Evolutionary conservation across 2,113 vertebrate genomes (phyloP).

Genomic region (Platysternon megacephalum): DNA sequence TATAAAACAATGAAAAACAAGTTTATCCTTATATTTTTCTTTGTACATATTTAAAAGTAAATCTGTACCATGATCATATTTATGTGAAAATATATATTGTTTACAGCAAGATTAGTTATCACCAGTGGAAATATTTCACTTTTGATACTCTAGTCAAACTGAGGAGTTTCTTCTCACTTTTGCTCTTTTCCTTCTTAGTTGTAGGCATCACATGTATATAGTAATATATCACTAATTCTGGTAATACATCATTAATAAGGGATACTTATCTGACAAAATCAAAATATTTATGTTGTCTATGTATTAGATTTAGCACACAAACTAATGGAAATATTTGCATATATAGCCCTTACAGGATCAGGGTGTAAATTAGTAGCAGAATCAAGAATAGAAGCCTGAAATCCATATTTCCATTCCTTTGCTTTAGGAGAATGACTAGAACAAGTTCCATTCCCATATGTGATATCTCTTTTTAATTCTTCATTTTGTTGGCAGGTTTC

Average conservation of each 20-base stretch:
- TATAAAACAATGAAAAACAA: not conserved
- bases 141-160: not conserved
- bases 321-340: not conserved
- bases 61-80: not conserved
- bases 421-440: not conserved
- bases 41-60: not conserved
- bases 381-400: not conserved
- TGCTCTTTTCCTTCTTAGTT: not conserved
- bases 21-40: not conserved
- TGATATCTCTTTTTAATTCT: not conserved
- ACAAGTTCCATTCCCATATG: not conserved
- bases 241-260: not conserved
- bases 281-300: not conserved
- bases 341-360: not conserved
- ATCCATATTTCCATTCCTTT: not conserved
- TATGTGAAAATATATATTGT: not conserved
- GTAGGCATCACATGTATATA: not conserved
- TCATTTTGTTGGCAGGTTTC: not conserved
- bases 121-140: not conserved
- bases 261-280: not conserved
- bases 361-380: not conserved
- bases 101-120: not conserved
- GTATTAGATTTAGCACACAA: not conserved
- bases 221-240: not conserved
- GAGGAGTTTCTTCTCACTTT: not conserved